A percentile compares a stretch with the other conserved stretches of the same genome.
phyloP scores from a whole-genome alignment of 2,797 vertebrate species.

The Chaenodraco wilsoni region DNA sequence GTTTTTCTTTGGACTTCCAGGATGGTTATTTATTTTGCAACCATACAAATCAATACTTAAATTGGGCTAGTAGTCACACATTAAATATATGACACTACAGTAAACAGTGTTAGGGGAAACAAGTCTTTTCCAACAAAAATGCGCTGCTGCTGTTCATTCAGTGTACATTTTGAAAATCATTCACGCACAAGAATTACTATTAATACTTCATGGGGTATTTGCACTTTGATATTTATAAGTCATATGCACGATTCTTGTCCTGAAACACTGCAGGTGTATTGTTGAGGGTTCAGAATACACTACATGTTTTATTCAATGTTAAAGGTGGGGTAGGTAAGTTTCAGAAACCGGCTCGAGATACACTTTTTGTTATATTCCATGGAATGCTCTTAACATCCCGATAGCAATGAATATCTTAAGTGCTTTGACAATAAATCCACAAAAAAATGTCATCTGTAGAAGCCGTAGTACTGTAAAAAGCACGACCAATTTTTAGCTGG shows the following conservation, averaged over 20 bases:
- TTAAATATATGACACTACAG: not conserved
- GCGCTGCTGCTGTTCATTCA: not conserved
- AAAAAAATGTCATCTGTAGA: no score
- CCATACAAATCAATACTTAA: not conserved
- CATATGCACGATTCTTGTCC: not conserved
- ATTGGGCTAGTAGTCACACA: not conserved
- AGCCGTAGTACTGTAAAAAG: no score
- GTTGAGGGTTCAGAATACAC: not conserved
- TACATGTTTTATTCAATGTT: no score
- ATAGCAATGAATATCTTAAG: no score
- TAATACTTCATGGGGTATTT: constrained; percentile 2
- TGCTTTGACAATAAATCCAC: no score
- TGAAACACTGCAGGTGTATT: not conserved
- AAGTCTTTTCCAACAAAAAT: not conserved
- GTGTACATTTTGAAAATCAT: not conserved
- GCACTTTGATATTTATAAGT: not conserved
- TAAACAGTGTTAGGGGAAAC: not conserved
- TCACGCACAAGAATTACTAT: not conserved
- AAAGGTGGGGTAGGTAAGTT: no score
- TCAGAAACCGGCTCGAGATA: no score
- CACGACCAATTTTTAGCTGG: no score
- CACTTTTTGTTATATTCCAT: no score
- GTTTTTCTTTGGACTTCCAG: constrained; percentile 3
- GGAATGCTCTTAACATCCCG: no score
- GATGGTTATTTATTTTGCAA: constrained; percentile 3